Base-by-base conservation (phyloP, 2,113 vertebrate genomes). In the Ctenomys sociabilis region DNA sequence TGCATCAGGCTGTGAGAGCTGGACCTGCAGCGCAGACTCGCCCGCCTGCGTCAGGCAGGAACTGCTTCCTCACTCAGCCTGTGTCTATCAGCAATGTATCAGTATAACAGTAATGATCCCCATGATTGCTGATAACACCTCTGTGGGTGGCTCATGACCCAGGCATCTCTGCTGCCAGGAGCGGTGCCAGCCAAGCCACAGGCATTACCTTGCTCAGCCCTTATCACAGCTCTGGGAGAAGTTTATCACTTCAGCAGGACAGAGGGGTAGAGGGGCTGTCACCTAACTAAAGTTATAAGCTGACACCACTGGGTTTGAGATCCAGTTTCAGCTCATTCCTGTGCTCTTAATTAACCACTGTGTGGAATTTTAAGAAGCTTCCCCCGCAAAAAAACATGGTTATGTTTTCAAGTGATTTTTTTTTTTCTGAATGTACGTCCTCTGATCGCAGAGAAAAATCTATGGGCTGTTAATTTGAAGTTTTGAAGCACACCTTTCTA, bases 381-480 rank as follows among this genome's bases (percentile, higher is more conserved):
- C 75, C 40, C 32, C 49, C 43, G 45, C 5, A 72, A 22, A 72
- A 68, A 61, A 85, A n/a, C 49, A 49, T 49, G 49, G 16, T 17
- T 57, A 57, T 70, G 10, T 93, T 88, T 90, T 88, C 82, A 96
- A 64, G 66, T 83, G 43, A 90, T 68, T 93, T 95, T 94, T 37
- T 94, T 37, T 86, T 83, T 92, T 92, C 49, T 30, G 35, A 64
- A 61, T 45, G 14, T 90, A 68, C 37, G 89, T 88, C 85, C 54
- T 93, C 93, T 95, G 45, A 95, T 96, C 66, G 52, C 64, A 85
- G 72, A 94, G 73, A 37, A 95, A 88, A 88, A 91, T 85, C 78
- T 90, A 9, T 77, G 35, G 66, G 30, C 86, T 64, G 22, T 94
- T 93, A 88, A 95, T 96, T 95, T 81, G 61, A 94, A 93, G 82